Evolutionary conservation across 2,113 vertebrate genomes (phyloP).

Genomic region (Pygathrix nemaeus): DNA sequence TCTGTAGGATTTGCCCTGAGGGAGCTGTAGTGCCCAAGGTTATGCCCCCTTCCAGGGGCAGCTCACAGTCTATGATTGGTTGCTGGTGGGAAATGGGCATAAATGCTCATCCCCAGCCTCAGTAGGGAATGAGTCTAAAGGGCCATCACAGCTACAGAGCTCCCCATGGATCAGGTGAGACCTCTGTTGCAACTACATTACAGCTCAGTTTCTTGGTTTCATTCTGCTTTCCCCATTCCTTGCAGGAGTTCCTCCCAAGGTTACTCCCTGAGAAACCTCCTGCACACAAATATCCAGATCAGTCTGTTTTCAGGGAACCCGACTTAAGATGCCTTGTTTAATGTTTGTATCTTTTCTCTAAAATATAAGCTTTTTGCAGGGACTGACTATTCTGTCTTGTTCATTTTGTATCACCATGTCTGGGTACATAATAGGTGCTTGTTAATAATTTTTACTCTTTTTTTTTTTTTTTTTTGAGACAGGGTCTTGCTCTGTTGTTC

Average conservation of each 20-base stretch:
- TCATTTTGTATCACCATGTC: not conserved
- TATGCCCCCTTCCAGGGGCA: not conserved
- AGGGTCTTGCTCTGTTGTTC: no score
- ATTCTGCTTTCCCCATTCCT: not conserved
- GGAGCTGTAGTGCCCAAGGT: not conserved
- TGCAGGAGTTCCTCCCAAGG: not conserved
- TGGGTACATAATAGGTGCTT: not conserved
- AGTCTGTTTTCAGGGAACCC: not conserved
- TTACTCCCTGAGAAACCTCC: not conserved
- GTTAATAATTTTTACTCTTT: not conserved
- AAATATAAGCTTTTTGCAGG: not conserved
- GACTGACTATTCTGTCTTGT: not conserved
- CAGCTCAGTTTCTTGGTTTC: not conserved
- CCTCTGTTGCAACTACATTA: not conserved
- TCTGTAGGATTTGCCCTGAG: not conserved
- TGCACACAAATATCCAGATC: not conserved
- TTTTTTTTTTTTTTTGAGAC: no score
- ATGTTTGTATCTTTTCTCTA: not conserved
- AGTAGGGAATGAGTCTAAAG: not conserved
- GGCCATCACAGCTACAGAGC: not conserved
- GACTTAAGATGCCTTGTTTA: not conserved
- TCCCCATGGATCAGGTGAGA: fast-evolving
- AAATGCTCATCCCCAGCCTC: not conserved
- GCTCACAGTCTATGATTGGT: not conserved
- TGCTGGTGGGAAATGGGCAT: no score